Evolutionary conservation across 2,797 vertebrate genomes (phyloP).

Genomic region (Euthynnus affinis): DNA sequence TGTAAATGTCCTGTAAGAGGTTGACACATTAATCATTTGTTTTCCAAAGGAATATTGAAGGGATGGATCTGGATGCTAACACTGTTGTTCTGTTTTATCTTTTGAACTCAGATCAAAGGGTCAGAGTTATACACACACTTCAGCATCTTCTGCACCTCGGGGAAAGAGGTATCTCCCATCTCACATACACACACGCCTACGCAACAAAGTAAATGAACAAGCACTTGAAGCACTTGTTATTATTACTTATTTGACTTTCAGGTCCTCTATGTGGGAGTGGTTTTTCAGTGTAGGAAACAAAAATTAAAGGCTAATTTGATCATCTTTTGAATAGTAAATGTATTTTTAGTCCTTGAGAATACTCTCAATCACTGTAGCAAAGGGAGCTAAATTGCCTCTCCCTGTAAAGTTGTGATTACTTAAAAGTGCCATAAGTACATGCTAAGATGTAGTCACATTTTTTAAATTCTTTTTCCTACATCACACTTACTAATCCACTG

Average conservation of each 20-base stretch:
- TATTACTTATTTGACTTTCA: not conserved
- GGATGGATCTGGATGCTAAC: not conserved
- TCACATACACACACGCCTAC: not conserved
- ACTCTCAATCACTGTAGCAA: too few species aligned
- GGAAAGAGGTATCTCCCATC: slow-evolving; percentile 81
- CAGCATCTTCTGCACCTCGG: slow-evolving; percentile 90
- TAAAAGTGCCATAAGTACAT: not conserved
- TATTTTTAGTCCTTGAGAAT: too few species aligned
- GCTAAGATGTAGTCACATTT: not conserved
- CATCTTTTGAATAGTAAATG: too few species aligned
- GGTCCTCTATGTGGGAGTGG: not conserved
- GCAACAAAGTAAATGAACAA: not conserved
- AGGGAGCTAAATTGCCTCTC: not conserved
- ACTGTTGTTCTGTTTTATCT: not conserved
- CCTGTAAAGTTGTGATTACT: not conserved
- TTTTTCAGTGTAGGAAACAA: too few species aligned
- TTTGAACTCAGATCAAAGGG: slow-evolving; percentile 79
- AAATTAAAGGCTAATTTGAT: too few species aligned
- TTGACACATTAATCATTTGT: not conserved
- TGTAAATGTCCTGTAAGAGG: not conserved
- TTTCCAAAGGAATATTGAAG: not conserved
- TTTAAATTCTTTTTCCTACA: not conserved
- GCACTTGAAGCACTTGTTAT: too few species aligned
- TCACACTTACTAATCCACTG: too few species aligned
- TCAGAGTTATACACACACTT: slow-evolving; percentile 88